Base-by-base conservation (phyloP, 1,140 invertebrate genomes). In the Drosophila mauritiana region DNA sequence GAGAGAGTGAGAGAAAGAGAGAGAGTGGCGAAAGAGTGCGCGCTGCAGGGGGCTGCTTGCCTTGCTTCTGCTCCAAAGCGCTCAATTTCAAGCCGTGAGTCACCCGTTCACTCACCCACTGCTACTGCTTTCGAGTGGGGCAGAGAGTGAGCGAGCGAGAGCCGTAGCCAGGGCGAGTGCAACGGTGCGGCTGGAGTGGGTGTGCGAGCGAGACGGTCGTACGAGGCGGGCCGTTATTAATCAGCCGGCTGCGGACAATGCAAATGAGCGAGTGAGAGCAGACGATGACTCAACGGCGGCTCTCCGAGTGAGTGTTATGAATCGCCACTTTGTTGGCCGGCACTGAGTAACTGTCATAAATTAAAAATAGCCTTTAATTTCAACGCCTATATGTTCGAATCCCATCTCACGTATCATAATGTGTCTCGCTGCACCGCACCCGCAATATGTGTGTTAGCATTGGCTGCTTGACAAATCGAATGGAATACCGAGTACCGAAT, bases 191-290 rank as follows among this genome's bases (percentile, higher is more conserved):
- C 79, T 88, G 80, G 83, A 89, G 56, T 40, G 36, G 56, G 64
- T 52, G 64, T 70, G 80, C 51, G 73, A 88, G 67, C 13, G 76
- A 90, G 75, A 88, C 49, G 63, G 78, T 27, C 65, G 58, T 58
- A 67, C 65, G 52, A 70, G 61, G 15, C 64, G 64, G 51, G 76
- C 83, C 80, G 79, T 84, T 89, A 89, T 80, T 90, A 89, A 85
- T 69, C 62, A 57, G 81, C 77, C 81, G 78, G 73, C 59, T 62
- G 65, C 52, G 56, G 52, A 70, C 39, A 78, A 84, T 90, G 85
- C 80, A 84, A 80, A 89, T 85, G 84, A 90, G 84, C 78, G 84
- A 89, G 80, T 80, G 84, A 89, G 85, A 84, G 78, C 78, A 78
- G 57, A 65, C 63, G 84, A 89, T 89, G 84, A 89, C 80, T 89